A percentile compares a stretch with the other conserved stretches of the same genome.
These are phyloP conservation scores for cattle (Bos taurus) DNA, from an alignment of 2,113 vertebrate species.

Conservation along the genomic window DNA sequence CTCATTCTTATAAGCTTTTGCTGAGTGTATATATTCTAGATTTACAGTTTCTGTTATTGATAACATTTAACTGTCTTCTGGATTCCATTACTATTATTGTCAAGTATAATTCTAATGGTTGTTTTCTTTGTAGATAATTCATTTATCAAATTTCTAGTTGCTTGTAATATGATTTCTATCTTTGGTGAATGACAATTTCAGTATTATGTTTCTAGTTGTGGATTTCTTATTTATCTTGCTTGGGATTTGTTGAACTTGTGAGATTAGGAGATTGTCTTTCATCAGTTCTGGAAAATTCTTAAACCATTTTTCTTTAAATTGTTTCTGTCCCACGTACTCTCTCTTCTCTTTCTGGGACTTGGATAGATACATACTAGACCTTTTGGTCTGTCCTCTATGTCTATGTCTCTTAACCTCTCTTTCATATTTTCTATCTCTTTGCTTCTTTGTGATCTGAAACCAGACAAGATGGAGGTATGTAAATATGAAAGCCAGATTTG, in stretches of 20 bases:
- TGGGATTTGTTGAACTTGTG: conserved; percentile 29
- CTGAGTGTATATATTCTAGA: background rate
- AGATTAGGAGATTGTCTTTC: conserved; percentile 26
- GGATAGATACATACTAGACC: conserved; percentile 1
- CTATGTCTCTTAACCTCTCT: conserved; percentile 68
- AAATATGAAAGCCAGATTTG: conserved; percentile 56
- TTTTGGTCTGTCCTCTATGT: conserved; percentile 37
- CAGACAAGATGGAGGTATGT: conserved; percentile 67
- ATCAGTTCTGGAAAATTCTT: conserved; percentile 33
- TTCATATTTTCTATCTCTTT: conserved; percentile 70
- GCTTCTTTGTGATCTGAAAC: conserved; percentile 73
- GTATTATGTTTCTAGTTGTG: conserved; percentile 18
- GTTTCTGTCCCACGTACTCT: conserved; percentile 14
- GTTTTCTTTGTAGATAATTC: background rate
- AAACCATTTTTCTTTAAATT: conserved; percentile 47
- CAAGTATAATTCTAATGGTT: conserved; percentile 27
- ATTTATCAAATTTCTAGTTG: background rate
- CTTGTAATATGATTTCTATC: conserved; percentile 39
- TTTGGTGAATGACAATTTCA: conserved; percentile 26
- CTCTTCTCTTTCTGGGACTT: conserved; percentile 48
- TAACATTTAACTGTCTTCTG: conserved; percentile 22
- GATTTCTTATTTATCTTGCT: conserved; percentile 32
- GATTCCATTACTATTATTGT: conserved; percentile 23
- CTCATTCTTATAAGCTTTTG: conserved; percentile 33
- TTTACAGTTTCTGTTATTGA: background rate